Evolutionary conservation across 2,797 vertebrate species (phyloP).

Genomic region (Scomberomorus guttatus): DNA sequence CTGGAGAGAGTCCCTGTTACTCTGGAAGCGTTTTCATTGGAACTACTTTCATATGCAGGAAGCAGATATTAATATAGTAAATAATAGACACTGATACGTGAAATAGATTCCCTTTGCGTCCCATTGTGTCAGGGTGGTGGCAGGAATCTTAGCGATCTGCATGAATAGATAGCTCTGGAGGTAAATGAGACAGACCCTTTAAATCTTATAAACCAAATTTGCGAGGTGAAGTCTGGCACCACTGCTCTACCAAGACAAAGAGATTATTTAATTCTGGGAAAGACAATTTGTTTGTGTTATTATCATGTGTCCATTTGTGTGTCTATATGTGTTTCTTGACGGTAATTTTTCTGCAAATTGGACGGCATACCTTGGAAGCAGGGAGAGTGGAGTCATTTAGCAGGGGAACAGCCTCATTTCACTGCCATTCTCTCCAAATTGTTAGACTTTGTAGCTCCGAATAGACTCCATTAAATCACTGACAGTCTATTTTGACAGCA

Average conservation of each 20-base stretch:
- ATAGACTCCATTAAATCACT: neutral
- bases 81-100: neutral
- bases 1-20: neutral
- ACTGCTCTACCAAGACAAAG: neutral
- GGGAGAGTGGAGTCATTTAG: neutral
- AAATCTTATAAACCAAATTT: neutral
- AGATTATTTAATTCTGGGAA: neutral
- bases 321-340: neutral
- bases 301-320: neutral
- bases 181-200: neutral
- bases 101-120: neutral
- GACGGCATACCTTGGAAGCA: neutral
- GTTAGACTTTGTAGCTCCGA: neutral
- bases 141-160: neutral
- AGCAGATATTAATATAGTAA: neutral
- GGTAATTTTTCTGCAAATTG: neutral
- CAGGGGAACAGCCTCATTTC: neutral
- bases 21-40: neutral
- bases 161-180: neutral
- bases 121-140: neutral
- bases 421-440: neutral
- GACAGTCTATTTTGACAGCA: slow-evolving; percentile 20
- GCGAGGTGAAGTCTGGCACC: neutral
- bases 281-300: neutral
- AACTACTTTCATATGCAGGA: neutral